These are phyloP conservation scores for Leucopternis melanops DNA, from an alignment of 2,113 vertebrate genomes.

Conservation along the genomic window DNA sequence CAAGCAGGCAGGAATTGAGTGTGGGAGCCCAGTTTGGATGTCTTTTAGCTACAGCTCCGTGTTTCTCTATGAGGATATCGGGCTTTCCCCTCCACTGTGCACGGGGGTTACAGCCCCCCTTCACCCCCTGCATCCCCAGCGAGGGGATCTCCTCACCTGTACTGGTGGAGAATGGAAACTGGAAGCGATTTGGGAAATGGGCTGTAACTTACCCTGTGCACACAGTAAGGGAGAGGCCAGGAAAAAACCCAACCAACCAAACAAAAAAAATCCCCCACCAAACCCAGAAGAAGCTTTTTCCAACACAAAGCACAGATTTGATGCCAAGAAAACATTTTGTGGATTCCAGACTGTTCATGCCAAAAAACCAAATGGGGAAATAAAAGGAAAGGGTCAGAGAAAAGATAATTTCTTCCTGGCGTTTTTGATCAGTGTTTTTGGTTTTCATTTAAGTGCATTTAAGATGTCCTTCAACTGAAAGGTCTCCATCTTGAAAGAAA, in stretches of 20 bases:
- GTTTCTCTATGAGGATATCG: accelerated
- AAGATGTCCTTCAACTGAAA: neutral
- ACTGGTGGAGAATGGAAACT: neutral
- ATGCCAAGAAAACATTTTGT: neutral
- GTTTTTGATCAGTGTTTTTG: neutral
- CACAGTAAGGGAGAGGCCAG: neutral
- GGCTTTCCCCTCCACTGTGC: accelerated
- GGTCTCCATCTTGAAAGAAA: neutral
- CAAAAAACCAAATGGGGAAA: neutral
- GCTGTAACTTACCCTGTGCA: neutral
- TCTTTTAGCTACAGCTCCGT: neutral
- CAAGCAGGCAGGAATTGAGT: neutral
- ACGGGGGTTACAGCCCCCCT: accelerated
- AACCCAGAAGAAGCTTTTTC: neutral
- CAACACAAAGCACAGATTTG: neutral
- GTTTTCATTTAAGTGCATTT: neutral
- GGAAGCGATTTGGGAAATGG: neutral
- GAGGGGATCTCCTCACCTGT: neutral
- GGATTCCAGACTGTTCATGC: neutral
- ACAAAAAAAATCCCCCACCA: too few relatives aligned
- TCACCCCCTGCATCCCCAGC: too few relatives aligned
- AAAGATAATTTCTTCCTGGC: neutral
- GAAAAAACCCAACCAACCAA: neutral
- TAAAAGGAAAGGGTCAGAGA: neutral
- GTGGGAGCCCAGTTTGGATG: neutral